Evolutionary conservation across 2,888 invertebrate genomes (phyloP).

Genomic region (Xylocampa areola): DNA sequence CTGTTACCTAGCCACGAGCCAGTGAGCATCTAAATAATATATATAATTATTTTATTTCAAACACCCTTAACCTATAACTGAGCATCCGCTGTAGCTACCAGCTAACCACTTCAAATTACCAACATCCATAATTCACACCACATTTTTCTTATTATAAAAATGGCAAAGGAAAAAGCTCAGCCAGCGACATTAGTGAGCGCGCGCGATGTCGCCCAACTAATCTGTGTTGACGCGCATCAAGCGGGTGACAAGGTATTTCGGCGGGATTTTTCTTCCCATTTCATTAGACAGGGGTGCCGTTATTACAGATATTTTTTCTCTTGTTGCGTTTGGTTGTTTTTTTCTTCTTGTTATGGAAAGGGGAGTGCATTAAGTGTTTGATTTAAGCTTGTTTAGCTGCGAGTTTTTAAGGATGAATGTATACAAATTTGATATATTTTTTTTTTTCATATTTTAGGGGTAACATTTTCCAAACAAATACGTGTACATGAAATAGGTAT

Average conservation of each 20-base stretch:
- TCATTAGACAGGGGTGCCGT: constrained; percentile 63
- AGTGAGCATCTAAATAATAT: too few species aligned
- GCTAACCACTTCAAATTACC: constrained; percentile 1
- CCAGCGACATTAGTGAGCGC: constrained; percentile 38
- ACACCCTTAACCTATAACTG: too few species aligned
- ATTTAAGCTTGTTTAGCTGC: constrained; percentile 18
- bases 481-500: too few species aligned
- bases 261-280: constrained; percentile 67
- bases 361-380: constrained; percentile 21
- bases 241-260: constrained; percentile 68
- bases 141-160: constrained; percentile 26
- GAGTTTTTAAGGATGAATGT: too few species aligned
- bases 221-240: constrained; percentile 72
- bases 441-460: too few species aligned
- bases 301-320: constrained; percentile 54
- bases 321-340: constrained; percentile 29
- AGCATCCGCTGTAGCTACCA: too few species aligned
- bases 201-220: constrained; percentile 56
- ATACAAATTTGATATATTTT: too few species aligned
- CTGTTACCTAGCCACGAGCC: too few species aligned
- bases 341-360: constrained; percentile 19
- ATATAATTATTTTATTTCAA: too few species aligned
- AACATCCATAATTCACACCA: constrained; percentile 2
- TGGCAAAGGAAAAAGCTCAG: constrained; percentile 20
- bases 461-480: too few species aligned